phyloP scores from a whole-genome alignment of 2,888 invertebrate species.

The Litoditis marina region DNA sequence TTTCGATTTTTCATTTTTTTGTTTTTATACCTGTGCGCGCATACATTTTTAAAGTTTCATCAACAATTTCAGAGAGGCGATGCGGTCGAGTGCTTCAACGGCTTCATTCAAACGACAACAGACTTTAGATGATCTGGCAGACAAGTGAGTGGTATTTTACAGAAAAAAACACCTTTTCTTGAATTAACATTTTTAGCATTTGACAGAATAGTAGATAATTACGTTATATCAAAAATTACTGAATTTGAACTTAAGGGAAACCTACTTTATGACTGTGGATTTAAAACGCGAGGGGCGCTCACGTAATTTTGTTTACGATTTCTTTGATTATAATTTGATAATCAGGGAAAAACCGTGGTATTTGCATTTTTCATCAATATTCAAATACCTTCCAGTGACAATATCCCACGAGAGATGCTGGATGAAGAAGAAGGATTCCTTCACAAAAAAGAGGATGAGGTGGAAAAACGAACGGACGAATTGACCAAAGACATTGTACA shows the following conservation, averaged over 20 bases:
- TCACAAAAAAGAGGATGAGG: conserved; percentile 22
- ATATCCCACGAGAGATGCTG: conserved; percentile 31
- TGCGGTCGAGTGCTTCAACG: conserved; percentile 38
- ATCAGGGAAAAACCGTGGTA: no score
- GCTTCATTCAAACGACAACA: conserved; percentile 45
- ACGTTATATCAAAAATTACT: no score
- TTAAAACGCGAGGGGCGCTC: no score
- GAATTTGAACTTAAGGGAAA: no score
- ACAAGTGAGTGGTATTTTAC: conserved; percentile 31
- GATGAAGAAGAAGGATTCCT: conserved; percentile 33
- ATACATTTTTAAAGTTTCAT: no score
- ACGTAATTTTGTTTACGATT: no score
- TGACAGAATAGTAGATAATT: no score
- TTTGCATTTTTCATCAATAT: neutral
- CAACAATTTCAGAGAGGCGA: conserved; percentile 24
- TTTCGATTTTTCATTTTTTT: no score
- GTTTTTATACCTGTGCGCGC: neutral
- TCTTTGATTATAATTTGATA: neutral
- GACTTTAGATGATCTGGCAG: conserved; percentile 48
- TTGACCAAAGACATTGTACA: conserved; percentile 43
- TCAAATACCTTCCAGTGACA: no score
- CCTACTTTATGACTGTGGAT: no score
- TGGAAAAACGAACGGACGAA: conserved; percentile 43
- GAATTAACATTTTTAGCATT: no score
- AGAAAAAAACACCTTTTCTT: no score